phyloP scores from a whole-genome alignment of 2,888 invertebrate species.

The Drosophila falleni region DNA sequence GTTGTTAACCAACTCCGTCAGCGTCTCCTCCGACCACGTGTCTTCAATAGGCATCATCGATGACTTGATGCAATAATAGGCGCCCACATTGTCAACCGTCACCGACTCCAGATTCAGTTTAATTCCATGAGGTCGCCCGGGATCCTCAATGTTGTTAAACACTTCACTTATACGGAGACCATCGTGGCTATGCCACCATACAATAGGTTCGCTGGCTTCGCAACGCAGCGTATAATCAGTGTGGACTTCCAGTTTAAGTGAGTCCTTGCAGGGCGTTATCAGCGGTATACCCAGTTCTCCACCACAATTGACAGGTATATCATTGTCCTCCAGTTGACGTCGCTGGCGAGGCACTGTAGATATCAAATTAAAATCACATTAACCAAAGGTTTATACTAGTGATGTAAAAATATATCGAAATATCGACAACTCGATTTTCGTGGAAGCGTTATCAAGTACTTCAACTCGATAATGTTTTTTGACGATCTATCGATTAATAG shows the following conservation, averaged over 20 bases:
- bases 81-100: constrained; percentile 86
- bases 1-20: constrained; percentile 80
- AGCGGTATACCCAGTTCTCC: constrained; percentile 82
- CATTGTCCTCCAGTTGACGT: constrained; percentile 42
- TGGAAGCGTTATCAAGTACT: no score
- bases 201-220: constrained; percentile 84
- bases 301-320: constrained; percentile 72
- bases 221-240: constrained; percentile 85
- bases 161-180: not conserved
- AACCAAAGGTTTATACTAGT: no score
- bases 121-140: constrained; percentile 84
- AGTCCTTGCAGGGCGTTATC: constrained; percentile 82
- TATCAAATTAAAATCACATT: not conserved
- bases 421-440: no score
- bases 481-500: no score
- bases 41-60: constrained; percentile 25
- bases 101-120: constrained; percentile 86
- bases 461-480: no score
- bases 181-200: constrained; percentile 81
- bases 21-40: constrained; percentile 72
- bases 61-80: constrained; percentile 87
- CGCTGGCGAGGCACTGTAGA: constrained; percentile 75
- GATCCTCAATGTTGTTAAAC: constrained; percentile 63
- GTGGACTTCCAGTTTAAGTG: constrained; percentile 81
- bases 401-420: no score